Base-by-base conservation (phyloP, 2,797 vertebrate species). In the Pteropus rufus region DNA sequence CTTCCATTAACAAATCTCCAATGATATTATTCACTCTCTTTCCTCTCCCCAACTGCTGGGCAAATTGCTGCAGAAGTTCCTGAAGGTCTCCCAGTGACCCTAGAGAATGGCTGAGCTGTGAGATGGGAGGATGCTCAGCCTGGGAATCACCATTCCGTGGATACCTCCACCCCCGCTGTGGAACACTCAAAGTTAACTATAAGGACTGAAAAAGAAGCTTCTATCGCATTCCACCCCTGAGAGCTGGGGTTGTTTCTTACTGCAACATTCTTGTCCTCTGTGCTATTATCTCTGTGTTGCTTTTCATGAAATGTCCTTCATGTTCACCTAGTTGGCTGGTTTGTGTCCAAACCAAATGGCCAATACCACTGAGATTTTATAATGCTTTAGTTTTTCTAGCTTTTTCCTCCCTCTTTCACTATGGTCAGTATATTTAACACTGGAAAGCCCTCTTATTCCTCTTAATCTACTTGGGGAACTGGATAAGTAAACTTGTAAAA, bases 361-460 rank as follows among this genome's bases (percentile, higher is more conserved):
- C 31, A 46, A 11, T 5, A 6, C n/a, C 4, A 14, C 44, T n/a
- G 49, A 88, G 31, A 69, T 46, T 60, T n/a, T 79, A 44, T 10
- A 75, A 76, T 36, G 16, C 44, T 70, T 34, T 10, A 52, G 36
- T 44, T 46, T 80, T 76, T 12, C 23, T 2, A 65, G 19, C 36
- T 49, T 54, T 29, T 60, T 54, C 64, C 58, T 11, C 46, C 41
- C 64, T 83, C 31, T 60, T 86, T 90, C 46, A 62, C 6, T 16
- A 49, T 23, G 26, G 44, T 70, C 54, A 41, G 41, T 72, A 64
- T 15, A 54, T 41, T 93, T 93, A 82, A 85, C 26, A 76, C 34
- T 10, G 82, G 10, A 41, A 62, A 88, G 36, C 15, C 29, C 10
- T 58, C 60, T n/a, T 26, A 23, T 23, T 64, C 60, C 60, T 44